Evolutionary conservation across 2,888 invertebrate genomes (phyloP), one percentile per base, ranked within the genome.

Genomic region (Cataglyphis cursor): DNA sequence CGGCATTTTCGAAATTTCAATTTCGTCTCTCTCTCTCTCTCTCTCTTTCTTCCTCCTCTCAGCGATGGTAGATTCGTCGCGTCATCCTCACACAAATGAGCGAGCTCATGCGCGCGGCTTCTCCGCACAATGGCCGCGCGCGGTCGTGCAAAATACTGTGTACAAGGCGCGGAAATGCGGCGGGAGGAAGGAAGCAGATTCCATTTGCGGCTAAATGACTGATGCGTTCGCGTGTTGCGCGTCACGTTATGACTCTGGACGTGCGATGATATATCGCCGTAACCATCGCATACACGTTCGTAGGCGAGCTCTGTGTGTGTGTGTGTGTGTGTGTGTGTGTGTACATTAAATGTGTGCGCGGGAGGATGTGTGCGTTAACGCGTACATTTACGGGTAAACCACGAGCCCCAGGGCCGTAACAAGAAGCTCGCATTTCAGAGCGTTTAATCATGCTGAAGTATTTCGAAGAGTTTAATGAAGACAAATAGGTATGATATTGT

Each of bases 121-220:
- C 68, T 74, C 74, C 65, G 70, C 75, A 85, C 84, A 83, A 87
- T 70, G 72, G 74, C 38, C 84, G 64, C 68, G 75, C 75, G 75
- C 74, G 85, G 76, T 82, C 87, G 88, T 82, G 82, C 83, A 89
- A 90, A 90, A 87, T 86, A 83, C 70, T 85, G 85, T 86, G 87
- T 85, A 86, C 86, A 89, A 90, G 89, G 90, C 84, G 89, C 90
- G 90, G 90, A 90, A 90, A 89, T 86, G 88, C 83, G 90, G 90
- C 89, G 87, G 89, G 90, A 90, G 92, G 90, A 92, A 92, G 91
- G 90, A 90, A 92, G 91, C 91, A 89, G 91, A 91, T 92, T 93
- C 91, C 93, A 93, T 93, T 94, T 93, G 92, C 89, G 91, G 91
- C 92, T 94, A 93, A 94, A 94, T 94, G 94, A 94, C 93, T 93